Evolutionary conservation across 2,888 invertebrate genomes (phyloP), one percentile per base, ranked within the genome.

Genomic region (Tetanocera ferruginea): DNA sequence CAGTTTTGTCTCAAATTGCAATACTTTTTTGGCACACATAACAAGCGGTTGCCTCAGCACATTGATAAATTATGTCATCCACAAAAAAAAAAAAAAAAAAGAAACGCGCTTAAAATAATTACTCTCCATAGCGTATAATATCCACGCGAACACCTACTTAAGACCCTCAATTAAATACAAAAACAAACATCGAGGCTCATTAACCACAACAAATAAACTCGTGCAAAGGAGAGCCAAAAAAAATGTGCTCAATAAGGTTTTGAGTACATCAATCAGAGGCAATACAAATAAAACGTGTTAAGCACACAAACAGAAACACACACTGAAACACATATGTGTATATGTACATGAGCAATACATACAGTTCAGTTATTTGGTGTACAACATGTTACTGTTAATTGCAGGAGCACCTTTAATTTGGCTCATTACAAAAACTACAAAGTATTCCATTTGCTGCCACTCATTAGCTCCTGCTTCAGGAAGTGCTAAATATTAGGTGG

Each of bases 371-470:
- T 43, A 49, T 11, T 23, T 5, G 11, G 25, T 69, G 49, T 23
- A 69, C 43, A 19, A 28, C 62, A 28, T 62, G 57, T 11, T 31
- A 43, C 69, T 49, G 72, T 72, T 72, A 72, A 72, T 72, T 72
- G 72, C 37, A 60, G 72, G 37, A 72, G 72, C 72, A 60, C 72
- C 72, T 72, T 72, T 72, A 72, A 72, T 72, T 72, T 60, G 43
- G 60, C 37, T 55, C 55, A 57, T 72, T 60, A 72, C 72, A 55
- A 37, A 37, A 72, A 49, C 49, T 49, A 69, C 64, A 66, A 37
- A 8, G 11, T 31, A 31, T 31, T 34, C n/a, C 34, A 34, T 28
- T 31, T 64, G 64, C 64, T 66, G 64, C 37, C 51, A 17, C 25
- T 69, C 51, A 64, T 64, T 64, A 64, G 64, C 31, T 31, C 55